Percentiles rank a stretch among this genome's conserved stretches.
Conservation (phyloP, 2,113 vertebrate genomes). For the Pseudolaguvia tuberculata region DNA sequence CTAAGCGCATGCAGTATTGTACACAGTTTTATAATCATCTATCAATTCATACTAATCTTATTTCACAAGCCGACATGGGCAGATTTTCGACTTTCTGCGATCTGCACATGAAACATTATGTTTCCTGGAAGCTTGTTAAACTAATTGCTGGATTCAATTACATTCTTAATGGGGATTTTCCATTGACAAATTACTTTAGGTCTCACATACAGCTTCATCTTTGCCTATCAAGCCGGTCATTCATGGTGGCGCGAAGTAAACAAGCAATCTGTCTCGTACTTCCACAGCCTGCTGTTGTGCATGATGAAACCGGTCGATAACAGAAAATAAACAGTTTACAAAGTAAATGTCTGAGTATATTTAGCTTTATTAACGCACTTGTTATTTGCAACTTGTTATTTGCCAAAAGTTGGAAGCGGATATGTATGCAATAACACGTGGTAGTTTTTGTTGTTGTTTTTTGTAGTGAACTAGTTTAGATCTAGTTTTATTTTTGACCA, state of each 20-base stretch:
- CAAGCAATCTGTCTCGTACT: slow-evolving; percentile 17
- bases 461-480: neutral
- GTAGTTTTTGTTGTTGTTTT: neutral
- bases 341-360: neutral
- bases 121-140: slow-evolving; percentile 33
- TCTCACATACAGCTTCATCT: slow-evolving; percentile 23
- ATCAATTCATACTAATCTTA: neutral
- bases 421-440: neutral
- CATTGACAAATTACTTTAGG: slow-evolving; percentile 32
- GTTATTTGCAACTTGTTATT: neutral
- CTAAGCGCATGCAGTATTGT: neutral
- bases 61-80: slow-evolving; percentile 3
- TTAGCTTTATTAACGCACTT: neutral
- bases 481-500: neutral
- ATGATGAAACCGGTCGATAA: neutral
- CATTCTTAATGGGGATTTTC: slow-evolving; percentile 32
- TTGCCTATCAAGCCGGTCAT: neutral
- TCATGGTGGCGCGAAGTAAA: slow-evolving; percentile 3
- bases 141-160: slow-evolving; percentile 34
- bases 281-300: slow-evolving; percentile 7
- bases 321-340: neutral
- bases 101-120: slow-evolving; percentile 14
- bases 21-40: slow-evolving; percentile 15
- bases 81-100: slow-evolving; percentile 6
- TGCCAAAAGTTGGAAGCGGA: neutral